Evolutionary conservation across 92 coral and sea anemone genomes (phyloP), one percentile per base, ranked within the genome.

Genomic region (Siderastrea radians): DNA sequence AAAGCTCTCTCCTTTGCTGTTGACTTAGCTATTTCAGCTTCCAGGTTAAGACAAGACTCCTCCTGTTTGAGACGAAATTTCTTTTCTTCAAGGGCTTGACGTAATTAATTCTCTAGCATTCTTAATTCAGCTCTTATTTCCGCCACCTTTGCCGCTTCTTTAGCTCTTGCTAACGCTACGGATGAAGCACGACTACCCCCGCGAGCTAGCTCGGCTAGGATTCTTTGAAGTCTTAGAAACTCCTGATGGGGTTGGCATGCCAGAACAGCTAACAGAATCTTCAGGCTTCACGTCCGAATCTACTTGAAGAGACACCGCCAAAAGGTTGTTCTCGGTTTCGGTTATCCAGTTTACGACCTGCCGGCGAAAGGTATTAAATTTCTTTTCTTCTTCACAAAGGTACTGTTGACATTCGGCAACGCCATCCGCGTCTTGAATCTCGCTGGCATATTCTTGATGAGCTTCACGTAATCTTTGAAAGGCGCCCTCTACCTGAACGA

Each of bases 1-100:
- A 58, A 58, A 16, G 45, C 71, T 72, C 47, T 66, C 53, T 70
- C 79, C 47, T 80, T 79, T 49, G 91, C 91, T 49, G 46, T n/a
- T 7, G 72, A 38, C 50, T 80, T 87, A 26, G 65, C 75, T 38
- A 80, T 79, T 58, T 70, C 64, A 2, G 81, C 81, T 13, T 80
- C 87, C 11, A 87, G 14, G 17, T 86, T 66, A 4, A 86, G 57
- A 45, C 78, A 85, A 1, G 15, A 51, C 54, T 77, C 85, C 13
- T 86, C 77, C 10, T 67, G 85, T 13, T 52, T 15, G 52, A 86
- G 55, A 4, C 59, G 76, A 49, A 86, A 77, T 43, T 75, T 62
- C 74, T 84, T 53, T 50, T 75, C 58, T 14, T 61, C 69, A 8
- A 77, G 49, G 1, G 13, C 55, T 7, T 59, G 69, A 12, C 57